Evolutionary conservation across 2,113 vertebrate species (phyloP), one percentile per base, ranked within the genome.

Genomic region (Ciconia boyciana): DNA sequence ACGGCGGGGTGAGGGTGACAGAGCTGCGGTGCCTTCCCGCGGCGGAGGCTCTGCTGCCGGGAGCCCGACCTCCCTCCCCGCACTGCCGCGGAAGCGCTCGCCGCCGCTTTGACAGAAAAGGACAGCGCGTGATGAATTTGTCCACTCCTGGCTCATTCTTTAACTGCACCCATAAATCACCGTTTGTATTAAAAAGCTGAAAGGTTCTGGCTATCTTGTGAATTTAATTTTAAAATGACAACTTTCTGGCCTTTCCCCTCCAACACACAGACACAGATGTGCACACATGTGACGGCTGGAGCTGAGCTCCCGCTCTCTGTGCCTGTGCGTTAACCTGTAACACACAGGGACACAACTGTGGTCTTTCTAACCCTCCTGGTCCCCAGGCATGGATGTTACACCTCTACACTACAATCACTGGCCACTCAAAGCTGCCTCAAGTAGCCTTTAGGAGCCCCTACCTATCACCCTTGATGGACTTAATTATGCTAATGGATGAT

Each of bases 51-150:
- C 25, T 44, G 57, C 77, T 57, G 58, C 43, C 0, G 0, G 18
- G 8, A 77, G 43, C 41, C 19, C 0, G 4, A 62, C 22, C 16
- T 5, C 46, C 22, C 16, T 5, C 46, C 22, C 29, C 3, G 2
- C 0, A 4, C 32, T 0, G 0, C 44, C 0, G 1, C 31, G 51
- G 52, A 77, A 49, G 72, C 3, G 1, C 29, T 57, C 2, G 5
- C 43, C 2, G 7, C 16, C 0, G 2, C 68, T 54, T 62, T 60
- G 93, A 83, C 55, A 71, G 24, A 8, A 32, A 93, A 96, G 83
- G 94, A 89, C 32, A 4, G 74, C 0, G 1, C 0, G 0, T 94
- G 83, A 97, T 87, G 49, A 80, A 94, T 94, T 77, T 76, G 43
- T 57, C 60, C 7, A 11, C 82, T 89, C 89, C 80, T 75, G 81